Conservation (phyloP, 2,797 vertebrate species). For the Falco cherrug region DNA sequence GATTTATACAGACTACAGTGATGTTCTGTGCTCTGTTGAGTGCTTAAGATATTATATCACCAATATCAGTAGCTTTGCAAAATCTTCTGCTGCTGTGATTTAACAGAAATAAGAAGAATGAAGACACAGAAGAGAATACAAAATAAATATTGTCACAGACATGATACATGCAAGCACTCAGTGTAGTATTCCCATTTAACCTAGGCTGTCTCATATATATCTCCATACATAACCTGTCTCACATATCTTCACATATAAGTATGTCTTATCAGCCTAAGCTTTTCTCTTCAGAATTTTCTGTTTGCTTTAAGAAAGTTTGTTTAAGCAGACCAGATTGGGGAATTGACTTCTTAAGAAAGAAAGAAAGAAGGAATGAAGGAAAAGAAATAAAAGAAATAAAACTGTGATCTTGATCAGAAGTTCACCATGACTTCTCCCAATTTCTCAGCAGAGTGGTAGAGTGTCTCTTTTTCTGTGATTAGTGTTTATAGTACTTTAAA, state of each 20-base stretch:
- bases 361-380: no score
- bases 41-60: background rate
- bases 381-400: no score
- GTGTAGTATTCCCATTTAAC: background rate
- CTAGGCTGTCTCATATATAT: background rate
- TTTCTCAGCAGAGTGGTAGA: background rate
- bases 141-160: background rate
- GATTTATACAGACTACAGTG: slow-evolving; percentile 4
- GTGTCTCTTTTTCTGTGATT: slow-evolving; percentile 14
- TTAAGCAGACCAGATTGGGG: background rate
- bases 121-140: background rate
- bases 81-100: background rate
- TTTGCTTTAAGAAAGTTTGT: background rate
- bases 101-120: background rate
- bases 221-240: background rate
- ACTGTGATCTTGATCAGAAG: background rate
- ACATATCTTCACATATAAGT: background rate
- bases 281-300: background rate
- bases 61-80: background rate
- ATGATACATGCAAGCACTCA: background rate
- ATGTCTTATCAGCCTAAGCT: background rate
- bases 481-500: slow-evolving; percentile 41
- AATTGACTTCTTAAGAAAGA: background rate
- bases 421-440: background rate
- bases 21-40: background rate